These are phyloP conservation scores for Hippocampus guttulatus DNA, from an alignment of 2,113 vertebrate species.

Conservation along the genomic window DNA sequence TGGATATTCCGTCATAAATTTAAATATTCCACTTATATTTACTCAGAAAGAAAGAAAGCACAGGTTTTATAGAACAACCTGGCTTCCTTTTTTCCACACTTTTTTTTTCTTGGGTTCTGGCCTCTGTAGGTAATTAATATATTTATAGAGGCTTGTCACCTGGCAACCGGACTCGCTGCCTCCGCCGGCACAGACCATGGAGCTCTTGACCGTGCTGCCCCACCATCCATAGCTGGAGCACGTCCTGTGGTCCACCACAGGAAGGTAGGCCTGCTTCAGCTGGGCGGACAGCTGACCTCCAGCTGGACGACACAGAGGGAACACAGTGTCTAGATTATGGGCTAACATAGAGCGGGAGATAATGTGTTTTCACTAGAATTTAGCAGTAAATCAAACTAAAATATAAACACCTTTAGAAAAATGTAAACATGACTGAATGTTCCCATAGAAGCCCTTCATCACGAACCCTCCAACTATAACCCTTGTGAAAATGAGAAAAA, in stretches of 20 bases:
- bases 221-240: constrained; percentile 80
- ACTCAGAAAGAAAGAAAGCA: not conserved
- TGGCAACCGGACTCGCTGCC: constrained; percentile 77
- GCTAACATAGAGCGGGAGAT: not conserved
- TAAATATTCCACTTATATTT: not conserved
- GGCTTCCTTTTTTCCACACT: not conserved
- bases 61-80: not conserved
- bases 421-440: too few relatives aligned
- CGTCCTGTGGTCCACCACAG: constrained; percentile 70
- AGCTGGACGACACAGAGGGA: constrained; percentile 56
- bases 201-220: constrained; percentile 78
- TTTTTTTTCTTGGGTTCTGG: not conserved
- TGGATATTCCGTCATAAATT: not conserved
- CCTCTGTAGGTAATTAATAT: not conserved
- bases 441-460: too few relatives aligned
- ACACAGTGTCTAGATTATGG: not conserved
- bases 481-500: too few relatives aligned
- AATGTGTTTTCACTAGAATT: not conserved
- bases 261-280: constrained; percentile 83
- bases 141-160: constrained; percentile 53
- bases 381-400: not conserved
- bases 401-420: not conserved
- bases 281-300: constrained; percentile 76
- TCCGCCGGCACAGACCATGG: constrained; percentile 88
- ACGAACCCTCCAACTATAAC: too few relatives aligned